Conservation (phyloP, 2,888 invertebrate species). For the Periphyllus acericola region DNA sequence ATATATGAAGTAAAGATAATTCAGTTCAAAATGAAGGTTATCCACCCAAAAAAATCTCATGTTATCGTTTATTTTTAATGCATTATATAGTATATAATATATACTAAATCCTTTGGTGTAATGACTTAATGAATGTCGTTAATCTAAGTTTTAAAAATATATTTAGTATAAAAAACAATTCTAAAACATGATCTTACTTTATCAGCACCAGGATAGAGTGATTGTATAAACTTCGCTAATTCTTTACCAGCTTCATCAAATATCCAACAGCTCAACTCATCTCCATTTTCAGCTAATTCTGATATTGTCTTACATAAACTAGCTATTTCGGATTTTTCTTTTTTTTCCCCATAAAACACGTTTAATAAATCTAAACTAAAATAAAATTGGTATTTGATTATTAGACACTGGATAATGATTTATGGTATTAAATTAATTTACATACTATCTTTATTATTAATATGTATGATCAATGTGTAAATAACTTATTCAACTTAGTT, state of each 20-base stretch:
- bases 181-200: conserved; percentile 66
- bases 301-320: conserved; percentile 80
- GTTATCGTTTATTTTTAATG: too few relatives aligned
- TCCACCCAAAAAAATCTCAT: too few relatives aligned
- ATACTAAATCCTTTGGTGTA: too few relatives aligned
- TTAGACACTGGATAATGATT: not conserved
- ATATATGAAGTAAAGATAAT: too few relatives aligned
- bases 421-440: not conserved
- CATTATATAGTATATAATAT: too few relatives aligned
- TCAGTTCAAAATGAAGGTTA: too few relatives aligned
- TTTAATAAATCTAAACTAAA: conserved; percentile 72
- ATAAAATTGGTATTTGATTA: conserved; percentile 24
- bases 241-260: conserved; percentile 77
- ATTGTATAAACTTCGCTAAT: conserved; percentile 76
- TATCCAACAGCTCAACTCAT: conserved; percentile 76
- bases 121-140: too few relatives aligned
- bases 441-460: not conserved
- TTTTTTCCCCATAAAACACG: conserved; percentile 78
- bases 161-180: not conserved
- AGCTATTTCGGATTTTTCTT: conserved; percentile 84
- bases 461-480: not conserved
- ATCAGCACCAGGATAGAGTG: conserved; percentile 74
- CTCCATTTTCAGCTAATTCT: conserved; percentile 76
- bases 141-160: not conserved
- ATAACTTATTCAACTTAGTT: too few relatives aligned